Evolutionary conservation across 2,888 invertebrate genomes (phyloP), one percentile per base, ranked within the genome.

Genomic region (Eilema griseolum): DNA sequence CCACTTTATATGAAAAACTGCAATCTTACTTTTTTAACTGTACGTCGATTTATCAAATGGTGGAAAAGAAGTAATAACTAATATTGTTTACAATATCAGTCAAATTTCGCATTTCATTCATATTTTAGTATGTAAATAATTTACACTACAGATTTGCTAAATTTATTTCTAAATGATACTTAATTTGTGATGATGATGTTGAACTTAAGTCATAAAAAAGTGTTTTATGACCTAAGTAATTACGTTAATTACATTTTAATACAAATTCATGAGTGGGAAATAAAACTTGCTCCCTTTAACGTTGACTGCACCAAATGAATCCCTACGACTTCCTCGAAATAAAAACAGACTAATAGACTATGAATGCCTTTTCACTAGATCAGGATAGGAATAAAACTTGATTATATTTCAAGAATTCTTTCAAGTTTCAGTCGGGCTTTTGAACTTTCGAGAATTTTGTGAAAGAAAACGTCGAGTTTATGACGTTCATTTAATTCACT

Each of bases 401-500:
- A 79, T 78, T 75, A 75, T 78, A 72, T 78, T 79, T 75, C 71
- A 76, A 73, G 73, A 80, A 82, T 80, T 80, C 69, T 52, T 74
- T 70, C 57, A 73, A 82, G 67, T 79, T 74, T 60, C 46, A 37
- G 59, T 41, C 61, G 41, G 62, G 66, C 69, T 66, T n/a, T 70
- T 82, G 75, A 83, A 82, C 78, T 81, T 75, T 74, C 52, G 70
- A 79, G 74, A 75, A 74, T 78, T 82, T 78, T 70, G 71, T 62
- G 73, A 77, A 83, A 83, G 76, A 80, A 79, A 75, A 75, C 78
- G 74, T 73, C 76, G 72, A 80, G 77, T 82, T 83, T 82, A 83
- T 82, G 80, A 80, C 83, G 73, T 81, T 75, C 71, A 68, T 75
- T 83, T 84, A 82, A 83, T 84, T 84, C 74, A 78, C 74, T 83